Evolutionary conservation across 2,797 vertebrate species (phyloP).

Genomic region (Anabacerthia variegaticeps): DNA sequence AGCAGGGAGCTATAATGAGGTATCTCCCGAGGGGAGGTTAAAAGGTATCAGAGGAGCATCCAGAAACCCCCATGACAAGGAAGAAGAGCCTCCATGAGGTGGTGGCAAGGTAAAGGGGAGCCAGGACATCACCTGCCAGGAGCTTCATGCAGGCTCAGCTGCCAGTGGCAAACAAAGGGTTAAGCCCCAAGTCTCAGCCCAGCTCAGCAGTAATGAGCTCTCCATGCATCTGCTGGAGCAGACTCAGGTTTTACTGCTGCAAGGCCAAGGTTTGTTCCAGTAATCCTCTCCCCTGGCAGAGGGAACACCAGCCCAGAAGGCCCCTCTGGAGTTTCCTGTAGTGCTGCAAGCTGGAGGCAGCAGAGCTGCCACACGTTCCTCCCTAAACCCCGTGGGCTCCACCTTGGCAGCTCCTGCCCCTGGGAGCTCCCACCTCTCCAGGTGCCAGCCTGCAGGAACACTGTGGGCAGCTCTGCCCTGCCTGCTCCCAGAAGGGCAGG

Average conservation of each 20-base stretch:
- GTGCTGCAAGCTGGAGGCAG: not conserved
- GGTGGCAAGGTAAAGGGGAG: not conserved
- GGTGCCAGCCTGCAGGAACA: not conserved
- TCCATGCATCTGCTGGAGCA: slow-evolving; percentile 23
- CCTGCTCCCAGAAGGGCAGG: not conserved
- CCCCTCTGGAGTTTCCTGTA: not conserved
- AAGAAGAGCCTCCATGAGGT: not conserved
- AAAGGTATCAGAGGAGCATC: not conserved
- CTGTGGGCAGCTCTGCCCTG: not conserved
- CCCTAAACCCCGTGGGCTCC: not conserved
- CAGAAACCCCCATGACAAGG: not conserved
- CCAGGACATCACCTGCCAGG: not conserved
- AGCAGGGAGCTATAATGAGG: not conserved
- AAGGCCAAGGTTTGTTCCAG: slow-evolving; percentile 39
- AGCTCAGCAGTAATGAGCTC: slow-evolving; percentile 23
- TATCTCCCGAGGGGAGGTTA: rapidly evolving
- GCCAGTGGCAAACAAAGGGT: not conserved
- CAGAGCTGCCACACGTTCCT: not conserved
- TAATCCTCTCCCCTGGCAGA: slow-evolving; percentile 39
- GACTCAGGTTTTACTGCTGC: not conserved
- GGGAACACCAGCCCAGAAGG: not conserved
- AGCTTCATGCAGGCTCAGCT: not conserved
- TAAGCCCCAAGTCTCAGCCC: not conserved
- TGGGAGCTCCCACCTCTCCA: not conserved
- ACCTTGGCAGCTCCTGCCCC: not conserved